Evolutionary conservation across 2,888 invertebrate genomes (phyloP), one percentile per base, ranked within the genome.

Genomic region (Apamea anceps): DNA sequence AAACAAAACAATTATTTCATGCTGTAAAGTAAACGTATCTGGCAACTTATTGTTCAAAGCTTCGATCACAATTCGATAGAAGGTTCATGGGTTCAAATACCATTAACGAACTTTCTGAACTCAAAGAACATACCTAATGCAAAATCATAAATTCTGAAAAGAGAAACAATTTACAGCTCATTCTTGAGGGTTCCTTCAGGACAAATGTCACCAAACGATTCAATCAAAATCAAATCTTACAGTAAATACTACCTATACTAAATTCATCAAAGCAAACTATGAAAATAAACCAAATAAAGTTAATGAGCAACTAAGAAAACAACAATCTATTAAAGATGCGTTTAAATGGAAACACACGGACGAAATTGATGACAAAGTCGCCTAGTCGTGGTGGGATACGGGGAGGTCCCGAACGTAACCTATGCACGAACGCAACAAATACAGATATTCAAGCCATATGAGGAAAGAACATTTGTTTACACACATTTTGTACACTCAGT

Each of bases 291-390:
- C 28, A 37, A 75, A n/a, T 21, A 62, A 60, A 75, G 32, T 60
- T 48, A 25, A 18, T 21, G 10, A 18, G 2, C 7, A 76, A 25
- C 4, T 8, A 54, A 15, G 45, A 32, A 45, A 66, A 57, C 5
- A 62, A 60, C 2, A 12, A 32, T 8, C 37, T 37, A 54, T 45
- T 68, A 25, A 37, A 45, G 18, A 73, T 45, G 42, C 42, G 1
- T 42, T 32, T 57, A 25, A 81, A 73, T 81, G 82, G 81, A 81
- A 72, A 81, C 81, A 54, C 0, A 48, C 82, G 21, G 28, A 48
- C 21, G 45, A 54, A 2, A 75, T 10, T 80, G 60, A 76, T 76
- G 67, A 82, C 57, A 48, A 63, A 70, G 65, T 51, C n/a, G n/a
- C n/a, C n/a, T n/a, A n/a, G n/a, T n/a, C n/a, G 32, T 77, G 37